phyloP scores from a whole-genome alignment of 2,113 vertebrate genomes.

The Eira barbara region DNA sequence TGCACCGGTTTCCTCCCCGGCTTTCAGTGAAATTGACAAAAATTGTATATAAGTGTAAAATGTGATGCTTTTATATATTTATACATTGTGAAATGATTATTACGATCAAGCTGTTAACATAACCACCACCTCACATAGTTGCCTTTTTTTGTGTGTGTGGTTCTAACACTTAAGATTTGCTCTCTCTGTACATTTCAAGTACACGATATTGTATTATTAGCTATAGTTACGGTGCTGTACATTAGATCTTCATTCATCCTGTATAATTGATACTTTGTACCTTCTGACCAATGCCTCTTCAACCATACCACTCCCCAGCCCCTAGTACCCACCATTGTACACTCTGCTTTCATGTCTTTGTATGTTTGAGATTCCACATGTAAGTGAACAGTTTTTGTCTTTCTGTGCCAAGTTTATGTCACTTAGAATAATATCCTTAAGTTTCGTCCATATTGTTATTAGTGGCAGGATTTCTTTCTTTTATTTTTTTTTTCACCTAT shows the following conservation, averaged over 20 bases:
- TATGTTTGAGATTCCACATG: neutral
- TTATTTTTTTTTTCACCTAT: neutral
- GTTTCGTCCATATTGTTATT: neutral
- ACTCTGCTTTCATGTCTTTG: neutral
- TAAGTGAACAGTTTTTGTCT: neutral
- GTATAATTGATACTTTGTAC: neutral
- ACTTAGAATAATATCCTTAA: neutral
- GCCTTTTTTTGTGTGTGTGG: neutral
- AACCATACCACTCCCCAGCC: neutral
- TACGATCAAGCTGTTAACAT: neutral
- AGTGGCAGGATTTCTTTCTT: neutral
- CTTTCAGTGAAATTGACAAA: neutral
- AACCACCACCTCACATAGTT: neutral
- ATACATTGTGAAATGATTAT: neutral
- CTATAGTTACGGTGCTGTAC: neutral
- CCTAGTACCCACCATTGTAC: neutral
- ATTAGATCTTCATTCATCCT: neutral
- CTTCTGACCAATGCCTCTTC: neutral
- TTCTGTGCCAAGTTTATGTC: neutral
- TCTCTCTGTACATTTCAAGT: neutral
- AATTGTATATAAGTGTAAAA: neutral
- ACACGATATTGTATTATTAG: neutral
- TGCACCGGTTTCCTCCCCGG: neutral
- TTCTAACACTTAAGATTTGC: neutral
- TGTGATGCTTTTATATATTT: neutral